Evolutionary conservation across 2,113 vertebrate species (phyloP), one percentile per base, ranked within the genome.

Genomic region (Pimephales promelas): DNA sequence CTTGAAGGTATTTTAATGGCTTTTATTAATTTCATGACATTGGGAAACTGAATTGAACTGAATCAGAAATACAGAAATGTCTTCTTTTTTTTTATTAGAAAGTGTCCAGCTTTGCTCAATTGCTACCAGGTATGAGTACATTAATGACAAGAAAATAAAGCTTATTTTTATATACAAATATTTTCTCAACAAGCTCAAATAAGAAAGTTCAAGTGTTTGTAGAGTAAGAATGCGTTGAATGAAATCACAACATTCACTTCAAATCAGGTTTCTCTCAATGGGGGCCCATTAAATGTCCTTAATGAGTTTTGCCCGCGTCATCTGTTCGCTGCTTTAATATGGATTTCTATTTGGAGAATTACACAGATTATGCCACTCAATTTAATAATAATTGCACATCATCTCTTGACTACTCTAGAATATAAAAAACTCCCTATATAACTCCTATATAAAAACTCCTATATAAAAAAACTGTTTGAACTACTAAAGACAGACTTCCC

Each of bases 1-100:
- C 71, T 54, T 74, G 0, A 54, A 22, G 9, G 54, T 31, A 26
- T 74, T 74, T 66, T 2, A 54, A 74, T 31, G 18, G 18, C 72
- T 34, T 54, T 22, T 75, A 75, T 75, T 31, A 47, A 75, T 54
- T 75, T 75, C 26, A 75, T 10, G 28, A 54, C 26, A 68, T 10
- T 20, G 26, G 14, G 6, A 66, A 66, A 36, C 31, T 10, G 61
- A n/a, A n/a, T n/a, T n/a, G n/a, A n/a, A n/a, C n/a, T n/a, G n/a
- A n/a, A n/a, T 7, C 61, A 64, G 61, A 14, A 70, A 71, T 28
- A 1, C 59, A 62, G 59, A 26, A 71, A 71, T 28, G 3, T 3
- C 3, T 49, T 10, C 3, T 68, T 40, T 61, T 1, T 40, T 3
- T 34, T 62, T 28, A 5, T 2, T 16, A 62, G 26, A 61, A 62